Percentiles rank a stretch among this genome's conserved stretches.
Conservation (phyloP, 1,140 invertebrate genomes). For the Periplaneta americana region DNA sequence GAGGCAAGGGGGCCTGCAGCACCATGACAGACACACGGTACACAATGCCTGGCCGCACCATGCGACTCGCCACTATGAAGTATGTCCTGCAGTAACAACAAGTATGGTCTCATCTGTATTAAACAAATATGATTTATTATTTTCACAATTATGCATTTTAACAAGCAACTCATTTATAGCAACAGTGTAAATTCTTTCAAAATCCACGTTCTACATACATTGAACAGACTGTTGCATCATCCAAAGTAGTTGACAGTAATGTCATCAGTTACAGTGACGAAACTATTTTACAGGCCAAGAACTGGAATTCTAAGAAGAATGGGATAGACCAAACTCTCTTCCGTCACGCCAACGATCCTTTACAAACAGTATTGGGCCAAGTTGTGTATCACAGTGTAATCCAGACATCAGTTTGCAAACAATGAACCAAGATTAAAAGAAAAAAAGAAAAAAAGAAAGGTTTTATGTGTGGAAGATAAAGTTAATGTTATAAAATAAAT, state of each 20-base stretch:
- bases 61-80: slow-evolving; percentile 78
- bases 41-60: slow-evolving; percentile 80
- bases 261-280: not conserved
- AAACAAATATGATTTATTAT: too few species aligned
- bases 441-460: too few species aligned
- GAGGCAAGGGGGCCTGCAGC: slow-evolving; percentile 60
- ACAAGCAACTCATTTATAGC: not conserved
- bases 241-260: not conserved
- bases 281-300: too few species aligned
- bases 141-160: not conserved
- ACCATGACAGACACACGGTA: slow-evolving; percentile 79
- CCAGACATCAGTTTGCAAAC: too few species aligned
- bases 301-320: too few species aligned
- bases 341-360: not conserved
- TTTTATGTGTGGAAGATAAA: too few species aligned
- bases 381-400: too few species aligned
- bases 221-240: not conserved
- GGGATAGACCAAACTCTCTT: not conserved
- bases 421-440: too few species aligned
- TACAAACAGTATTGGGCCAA: too few species aligned
- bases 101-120: too few species aligned
- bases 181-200: not conserved
- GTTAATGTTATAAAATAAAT: too few species aligned
- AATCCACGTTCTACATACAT: not conserved
- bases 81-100: slow-evolving; percentile 57